Evolutionary conservation across 1,140 invertebrate species (phyloP), one percentile per base, ranked within the genome.

Genomic region (Drosophila takahashii): DNA sequence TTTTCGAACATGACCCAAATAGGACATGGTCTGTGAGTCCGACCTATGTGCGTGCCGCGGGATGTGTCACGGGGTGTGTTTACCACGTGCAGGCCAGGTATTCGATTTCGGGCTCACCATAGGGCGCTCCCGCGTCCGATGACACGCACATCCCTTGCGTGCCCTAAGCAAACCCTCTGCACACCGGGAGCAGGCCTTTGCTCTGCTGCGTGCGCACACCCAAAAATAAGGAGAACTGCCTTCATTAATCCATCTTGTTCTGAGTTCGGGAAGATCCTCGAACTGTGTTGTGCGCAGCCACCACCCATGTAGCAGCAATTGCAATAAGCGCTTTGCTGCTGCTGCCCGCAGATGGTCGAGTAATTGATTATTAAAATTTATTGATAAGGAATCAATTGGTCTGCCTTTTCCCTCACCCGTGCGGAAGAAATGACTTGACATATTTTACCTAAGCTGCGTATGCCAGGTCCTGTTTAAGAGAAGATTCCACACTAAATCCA

Each of bases 141-240:
- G 66, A 70, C 66, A 69, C 62, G 34, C 66, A 70, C 29, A 67
- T 69, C 48, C 39, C 36, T 37, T 65, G 47, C 60, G 65, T 65
- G 45, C 44, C 13, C 15, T 36, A 16, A 29, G 37, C 47, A 42
- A 67, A 64, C 29, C 44, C 9, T 15, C 26, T 29, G 36, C 58
- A 67, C 44, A 36, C 44, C 59, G 13, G 16, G 44, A 65, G 6
- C 3, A 22, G 27, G 27, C 36, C 44, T 36, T 18, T 42, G 36
- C 32, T 26, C 27, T 15, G 15, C 15, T 69, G 39, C 26, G 32
- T 67, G 36, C 45, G 16, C 34, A 59, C 42, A 47, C 64, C 57
- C 36, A 50, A 13, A 11, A 18, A 37, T 2, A 13, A 5, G n/a
- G 8, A 32, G 3, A 42, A 62, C 18, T 18, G 60, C 22, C 22